Evolutionary conservation across 2,113 vertebrate genomes (phyloP).

Genomic region (Suricata suricatta): DNA sequence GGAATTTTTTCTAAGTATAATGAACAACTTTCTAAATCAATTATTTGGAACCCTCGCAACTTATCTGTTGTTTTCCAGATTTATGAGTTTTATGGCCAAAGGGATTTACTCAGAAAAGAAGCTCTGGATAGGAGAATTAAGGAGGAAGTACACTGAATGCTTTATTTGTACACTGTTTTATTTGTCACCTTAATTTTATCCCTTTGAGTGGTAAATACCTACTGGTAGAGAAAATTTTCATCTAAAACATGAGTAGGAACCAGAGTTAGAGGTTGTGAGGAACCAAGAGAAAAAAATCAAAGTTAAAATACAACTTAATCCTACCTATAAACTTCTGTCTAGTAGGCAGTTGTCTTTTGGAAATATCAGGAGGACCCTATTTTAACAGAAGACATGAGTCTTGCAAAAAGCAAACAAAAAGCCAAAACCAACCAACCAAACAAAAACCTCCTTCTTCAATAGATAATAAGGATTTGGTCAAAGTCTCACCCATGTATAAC

Average conservation of each 20-base stretch:
- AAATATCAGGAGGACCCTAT: conserved; percentile 41
- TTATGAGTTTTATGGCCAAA: background rate
- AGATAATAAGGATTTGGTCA: background rate
- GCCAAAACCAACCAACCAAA: background rate
- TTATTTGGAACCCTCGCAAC: background rate
- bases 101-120: conserved; percentile 14
- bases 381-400: conserved; percentile 39
- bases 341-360: background rate
- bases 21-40: background rate
- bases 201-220: background rate
- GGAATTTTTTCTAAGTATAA: background rate
- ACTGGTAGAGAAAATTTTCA: background rate
- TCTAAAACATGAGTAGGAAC: background rate
- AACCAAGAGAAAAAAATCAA: conserved; percentile 29
- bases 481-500: background rate
- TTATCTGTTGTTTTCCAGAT: background rate
- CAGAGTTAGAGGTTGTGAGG: conserved; percentile 28
- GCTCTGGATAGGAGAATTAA: background rate
- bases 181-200: conserved; percentile 1
- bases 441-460: background rate
- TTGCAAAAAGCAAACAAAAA: background rate
- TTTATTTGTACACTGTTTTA: background rate
- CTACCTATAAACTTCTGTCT: conserved; percentile 33
- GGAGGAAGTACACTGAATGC: background rate
- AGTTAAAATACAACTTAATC: background rate